Conservation (phyloP, 2,113 vertebrate species). For the Oceanodroma tethys region DNA sequence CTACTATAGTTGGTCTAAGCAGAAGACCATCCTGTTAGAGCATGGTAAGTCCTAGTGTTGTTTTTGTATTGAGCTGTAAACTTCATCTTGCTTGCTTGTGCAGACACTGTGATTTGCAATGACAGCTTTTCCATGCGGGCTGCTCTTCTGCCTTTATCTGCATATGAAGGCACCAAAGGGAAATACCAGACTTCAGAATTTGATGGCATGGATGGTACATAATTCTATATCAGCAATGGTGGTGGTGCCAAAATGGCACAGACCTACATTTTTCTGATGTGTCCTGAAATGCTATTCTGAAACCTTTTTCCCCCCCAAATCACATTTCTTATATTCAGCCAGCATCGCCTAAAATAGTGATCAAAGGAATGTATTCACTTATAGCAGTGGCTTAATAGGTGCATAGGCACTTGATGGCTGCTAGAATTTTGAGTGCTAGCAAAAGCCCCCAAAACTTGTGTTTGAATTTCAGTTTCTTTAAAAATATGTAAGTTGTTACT, state of each 20-base stretch:
- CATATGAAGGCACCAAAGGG: not conserved
- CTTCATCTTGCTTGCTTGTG: not conserved
- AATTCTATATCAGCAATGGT: not conserved
- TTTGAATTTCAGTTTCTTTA: not conserved
- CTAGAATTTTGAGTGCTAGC: not conserved
- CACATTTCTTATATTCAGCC: not conserved
- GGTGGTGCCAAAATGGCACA: not conserved
- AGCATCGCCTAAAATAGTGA: not conserved
- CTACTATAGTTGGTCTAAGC: constrained; percentile 82
- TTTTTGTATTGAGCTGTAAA: not conserved
- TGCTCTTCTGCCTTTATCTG: not conserved
- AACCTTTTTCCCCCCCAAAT: not conserved
- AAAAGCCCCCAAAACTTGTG: not conserved
- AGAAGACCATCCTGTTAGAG: constrained; percentile 57
- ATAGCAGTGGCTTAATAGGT: not conserved
- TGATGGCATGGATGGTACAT: not conserved
- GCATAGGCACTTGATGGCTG: not conserved
- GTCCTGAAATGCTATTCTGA: not conserved
- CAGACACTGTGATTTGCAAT: not conserved
- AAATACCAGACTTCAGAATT: not conserved
- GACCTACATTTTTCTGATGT: not conserved
- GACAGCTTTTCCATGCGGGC: not conserved
- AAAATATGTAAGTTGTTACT: not conserved
- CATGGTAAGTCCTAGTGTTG: constrained; percentile 67
- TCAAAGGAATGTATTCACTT: not conserved